Evolutionary conservation across 2,113 vertebrate genomes (phyloP).

Genomic region (Perca fluviatilis): DNA sequence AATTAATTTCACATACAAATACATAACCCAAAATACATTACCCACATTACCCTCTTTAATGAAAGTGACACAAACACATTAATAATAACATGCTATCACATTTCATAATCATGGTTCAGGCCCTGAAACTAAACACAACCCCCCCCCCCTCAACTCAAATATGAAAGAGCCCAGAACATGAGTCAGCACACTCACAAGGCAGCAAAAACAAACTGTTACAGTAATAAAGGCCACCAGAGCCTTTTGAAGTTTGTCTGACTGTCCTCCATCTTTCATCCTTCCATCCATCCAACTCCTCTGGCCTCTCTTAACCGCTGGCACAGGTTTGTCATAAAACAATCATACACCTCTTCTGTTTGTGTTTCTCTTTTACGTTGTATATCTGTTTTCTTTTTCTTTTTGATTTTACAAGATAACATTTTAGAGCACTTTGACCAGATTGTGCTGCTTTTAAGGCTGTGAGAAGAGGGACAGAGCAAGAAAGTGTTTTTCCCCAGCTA

Average conservation of each 20-base stretch:
- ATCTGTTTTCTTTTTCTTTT: neutral
- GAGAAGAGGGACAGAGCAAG: neutral
- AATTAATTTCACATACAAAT: slow-evolving; percentile 3
- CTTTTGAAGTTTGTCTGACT: slow-evolving; percentile 37
- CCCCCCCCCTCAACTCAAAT: slow-evolving; percentile 14
- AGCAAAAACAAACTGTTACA: slow-evolving; percentile 53
- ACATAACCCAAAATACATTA: slow-evolving; percentile 6
- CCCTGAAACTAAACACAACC: slow-evolving; percentile 49
- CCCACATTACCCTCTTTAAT: slow-evolving; percentile 29
- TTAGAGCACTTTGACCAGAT: neutral
- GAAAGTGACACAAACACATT: slow-evolving; percentile 54
- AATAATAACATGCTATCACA: slow-evolving; percentile 59
- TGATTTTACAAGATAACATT: neutral
- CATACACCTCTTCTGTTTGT: slow-evolving; percentile 4
- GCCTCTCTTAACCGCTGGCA: neutral
- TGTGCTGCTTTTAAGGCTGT: slow-evolving; percentile 5
- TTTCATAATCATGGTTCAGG: slow-evolving; percentile 57
- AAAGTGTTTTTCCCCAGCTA: neutral
- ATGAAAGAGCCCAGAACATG: slow-evolving; percentile 56
- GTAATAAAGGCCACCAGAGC: slow-evolving; percentile 19
- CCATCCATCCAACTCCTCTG: slow-evolving; percentile 1
- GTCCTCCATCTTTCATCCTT: slow-evolving; percentile 23
- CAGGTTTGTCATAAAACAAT: slow-evolving; percentile 17
- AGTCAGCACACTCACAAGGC: slow-evolving; percentile 50
- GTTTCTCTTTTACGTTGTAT: neutral